These are phyloP conservation scores for Melanerpes aurifrons DNA, from an alignment of 2,113 vertebrate species.

Conservation along the genomic window DNA sequence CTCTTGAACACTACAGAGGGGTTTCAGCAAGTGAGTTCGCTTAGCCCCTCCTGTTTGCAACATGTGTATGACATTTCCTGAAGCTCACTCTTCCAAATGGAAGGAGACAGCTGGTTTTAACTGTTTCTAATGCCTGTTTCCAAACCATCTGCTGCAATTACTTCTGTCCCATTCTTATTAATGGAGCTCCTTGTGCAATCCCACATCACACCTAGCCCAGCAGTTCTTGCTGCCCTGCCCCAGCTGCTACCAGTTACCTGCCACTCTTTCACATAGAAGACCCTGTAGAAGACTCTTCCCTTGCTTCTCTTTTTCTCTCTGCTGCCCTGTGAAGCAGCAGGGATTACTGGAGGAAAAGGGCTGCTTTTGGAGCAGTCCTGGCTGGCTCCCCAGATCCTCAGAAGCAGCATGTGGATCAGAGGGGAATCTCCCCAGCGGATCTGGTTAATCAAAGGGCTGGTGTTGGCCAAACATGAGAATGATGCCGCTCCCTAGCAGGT, in stretches of 20 bases:
- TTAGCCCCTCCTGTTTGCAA: background rate
- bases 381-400: background rate
- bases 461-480: background rate
- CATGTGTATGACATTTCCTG: background rate
- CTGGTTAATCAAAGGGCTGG: background rate
- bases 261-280: background rate
- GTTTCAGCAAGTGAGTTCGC: background rate
- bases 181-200: slow-evolving; percentile 16
- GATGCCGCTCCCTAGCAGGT: background rate
- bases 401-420: background rate
- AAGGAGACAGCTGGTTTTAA: background rate
- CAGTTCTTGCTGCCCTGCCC: background rate
- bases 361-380: background rate
- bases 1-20: background rate
- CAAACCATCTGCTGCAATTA: background rate
- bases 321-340: background rate
- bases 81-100: background rate
- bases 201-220: background rate
- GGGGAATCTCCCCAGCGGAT: background rate
- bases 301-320: background rate
- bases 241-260: background rate
- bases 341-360: background rate
- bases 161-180: background rate
- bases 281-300: background rate
- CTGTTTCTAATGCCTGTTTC: background rate